These are phyloP conservation scores for Pampus argenteus DNA, from an alignment of 2,797 vertebrate genomes.

Conservation along the genomic window DNA sequence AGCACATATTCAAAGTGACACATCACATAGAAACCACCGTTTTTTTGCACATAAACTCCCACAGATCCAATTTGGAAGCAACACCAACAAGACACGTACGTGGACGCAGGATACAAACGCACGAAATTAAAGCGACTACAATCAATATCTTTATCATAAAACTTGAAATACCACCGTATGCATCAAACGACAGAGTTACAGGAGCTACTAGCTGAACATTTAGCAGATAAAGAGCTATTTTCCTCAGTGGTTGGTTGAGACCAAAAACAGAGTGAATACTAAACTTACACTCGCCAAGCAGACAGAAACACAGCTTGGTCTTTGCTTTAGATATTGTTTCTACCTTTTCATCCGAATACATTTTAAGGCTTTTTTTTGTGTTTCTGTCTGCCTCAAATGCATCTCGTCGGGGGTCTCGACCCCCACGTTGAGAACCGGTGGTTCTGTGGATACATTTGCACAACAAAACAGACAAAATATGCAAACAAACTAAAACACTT, in stretches of 20 bases:
- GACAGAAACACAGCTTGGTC: too few relatives aligned
- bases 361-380: too few relatives aligned
- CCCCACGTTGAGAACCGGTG: not conserved
- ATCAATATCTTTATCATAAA: not conserved
- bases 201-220: too few relatives aligned
- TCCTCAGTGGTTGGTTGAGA: not conserved
- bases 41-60: constrained; percentile 62
- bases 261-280: too few relatives aligned
- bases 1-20: constrained; percentile 80
- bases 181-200: too few relatives aligned
- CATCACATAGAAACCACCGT: constrained; percentile 61
- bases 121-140: not conserved
- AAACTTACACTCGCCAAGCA: too few relatives aligned
- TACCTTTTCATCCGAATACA: too few relatives aligned
- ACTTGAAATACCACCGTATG: too few relatives aligned
- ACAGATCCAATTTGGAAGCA: constrained; percentile 50
- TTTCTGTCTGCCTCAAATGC: too few relatives aligned
- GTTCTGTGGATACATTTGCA: not conserved
- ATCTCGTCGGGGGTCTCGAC: not conserved
- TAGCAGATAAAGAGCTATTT: not conserved
- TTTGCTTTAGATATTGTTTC: too few relatives aligned
- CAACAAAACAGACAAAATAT: not conserved
- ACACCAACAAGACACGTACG: constrained; percentile 23
- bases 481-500: constrained; percentile 9
- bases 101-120: not conserved